Evolutionary conservation across 2,113 vertebrate species (phyloP).

Genomic region (Desmodus rotundus): DNA sequence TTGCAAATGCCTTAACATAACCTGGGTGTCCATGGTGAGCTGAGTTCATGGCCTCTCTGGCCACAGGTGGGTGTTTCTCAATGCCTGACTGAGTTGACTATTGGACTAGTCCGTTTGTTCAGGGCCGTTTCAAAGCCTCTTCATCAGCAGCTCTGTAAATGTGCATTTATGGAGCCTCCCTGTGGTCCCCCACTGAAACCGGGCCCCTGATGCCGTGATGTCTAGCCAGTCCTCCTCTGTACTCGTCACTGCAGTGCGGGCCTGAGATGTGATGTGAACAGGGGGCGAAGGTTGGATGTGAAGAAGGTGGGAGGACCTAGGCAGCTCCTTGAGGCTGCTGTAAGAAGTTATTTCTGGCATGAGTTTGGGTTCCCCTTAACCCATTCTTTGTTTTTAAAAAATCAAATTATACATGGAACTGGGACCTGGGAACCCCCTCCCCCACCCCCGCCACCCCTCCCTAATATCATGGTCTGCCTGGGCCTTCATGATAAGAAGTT

Average conservation of each 20-base stretch:
- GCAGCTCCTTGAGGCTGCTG: not conserved
- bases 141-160: constrained; percentile 41
- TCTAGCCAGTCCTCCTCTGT: constrained; percentile 53
- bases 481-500: constrained; percentile 70
- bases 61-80: not conserved
- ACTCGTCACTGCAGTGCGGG: not conserved
- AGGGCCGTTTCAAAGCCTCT: constrained; percentile 32
- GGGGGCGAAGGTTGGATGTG: not conserved
- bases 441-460: constrained; percentile 43
- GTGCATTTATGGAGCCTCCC: not conserved
- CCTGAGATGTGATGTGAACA: not conserved
- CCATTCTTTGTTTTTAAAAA: constrained; percentile 56
- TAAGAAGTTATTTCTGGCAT: constrained; percentile 4
- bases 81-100: not conserved
- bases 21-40: not conserved
- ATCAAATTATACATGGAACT: constrained; percentile 59
- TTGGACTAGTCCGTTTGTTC: not conserved
- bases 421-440: constrained; percentile 58
- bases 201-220: constrained; percentile 67
- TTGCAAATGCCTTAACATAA: not conserved
- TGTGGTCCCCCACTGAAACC: constrained; percentile 7
- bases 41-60: not conserved
- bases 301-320: not conserved
- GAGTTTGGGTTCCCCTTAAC: constrained; percentile 27
- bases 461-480: constrained; percentile 47